Conservation (phyloP, 2,113 vertebrate species). For the Podiceps cristatus region DNA sequence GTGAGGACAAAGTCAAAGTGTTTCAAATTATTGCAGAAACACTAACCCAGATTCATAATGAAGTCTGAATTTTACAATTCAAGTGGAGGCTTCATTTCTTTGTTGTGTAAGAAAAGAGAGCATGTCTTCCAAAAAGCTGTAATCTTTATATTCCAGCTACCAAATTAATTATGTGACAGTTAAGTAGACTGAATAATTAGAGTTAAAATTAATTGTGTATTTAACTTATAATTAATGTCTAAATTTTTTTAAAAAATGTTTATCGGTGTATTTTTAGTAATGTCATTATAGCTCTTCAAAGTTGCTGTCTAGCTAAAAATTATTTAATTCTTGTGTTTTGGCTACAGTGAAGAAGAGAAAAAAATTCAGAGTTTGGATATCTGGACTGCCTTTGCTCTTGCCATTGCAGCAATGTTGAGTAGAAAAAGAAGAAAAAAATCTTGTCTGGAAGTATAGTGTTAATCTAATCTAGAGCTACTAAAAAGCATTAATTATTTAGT, state of each 20-base stretch:
- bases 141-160: not conserved
- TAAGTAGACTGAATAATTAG: slow-evolving; percentile 27
- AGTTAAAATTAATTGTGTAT: slow-evolving; percentile 11
- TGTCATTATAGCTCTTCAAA: not conserved
- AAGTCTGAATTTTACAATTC: not conserved
- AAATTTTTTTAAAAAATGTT: not conserved
- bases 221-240: not conserved
- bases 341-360: not conserved
- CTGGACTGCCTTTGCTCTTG: not conserved
- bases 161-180: not conserved
- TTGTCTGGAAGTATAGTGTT: not conserved
- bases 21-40: not conserved
- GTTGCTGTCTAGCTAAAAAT: not conserved
- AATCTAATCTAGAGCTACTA: not conserved
- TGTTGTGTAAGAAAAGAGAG: not conserved
- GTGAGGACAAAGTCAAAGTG: not conserved
- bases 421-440: not conserved
- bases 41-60: not conserved
- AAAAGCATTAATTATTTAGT: slow-evolving; percentile 34
- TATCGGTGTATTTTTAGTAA: not conserved
- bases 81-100: not conserved
- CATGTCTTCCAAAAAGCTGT: not conserved
- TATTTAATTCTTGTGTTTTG: not conserved
- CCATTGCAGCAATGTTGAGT: not conserved
- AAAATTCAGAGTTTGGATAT: not conserved